These are phyloP conservation scores for Aphaenogaster ashmeadi DNA, from an alignment of 1,140 invertebrate species.

Conservation along the genomic window DNA sequence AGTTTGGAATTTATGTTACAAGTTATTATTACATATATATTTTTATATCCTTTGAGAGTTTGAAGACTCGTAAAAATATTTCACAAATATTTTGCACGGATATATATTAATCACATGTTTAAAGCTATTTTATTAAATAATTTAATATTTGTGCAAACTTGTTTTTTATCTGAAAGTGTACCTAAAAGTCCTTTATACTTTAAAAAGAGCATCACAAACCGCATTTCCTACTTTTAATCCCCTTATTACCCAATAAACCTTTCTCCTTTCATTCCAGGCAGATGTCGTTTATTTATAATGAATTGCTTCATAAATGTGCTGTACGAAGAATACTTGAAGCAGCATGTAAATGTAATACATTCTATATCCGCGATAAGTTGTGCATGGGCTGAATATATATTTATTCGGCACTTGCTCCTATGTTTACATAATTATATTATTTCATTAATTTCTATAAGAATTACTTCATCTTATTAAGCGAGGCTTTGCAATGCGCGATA, in stretches of 20 bases:
- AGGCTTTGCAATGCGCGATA: conserved; percentile 66
- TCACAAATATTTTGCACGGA: background rate
- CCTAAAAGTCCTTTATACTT: conserved; percentile 57
- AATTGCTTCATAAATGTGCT: conserved; percentile 44
- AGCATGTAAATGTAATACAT: conserved; percentile 60
- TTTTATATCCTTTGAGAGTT: background rate
- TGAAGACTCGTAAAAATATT: background rate
- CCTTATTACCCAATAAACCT: conserved; percentile 46
- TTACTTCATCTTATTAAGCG: conserved; percentile 57
- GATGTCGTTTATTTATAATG: conserved; percentile 58
- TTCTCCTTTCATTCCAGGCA: conserved; percentile 52
- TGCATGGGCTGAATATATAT: conserved; percentile 55
- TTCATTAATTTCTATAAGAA: conserved; percentile 60
- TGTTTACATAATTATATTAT: conserved; percentile 64
- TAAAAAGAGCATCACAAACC: conserved; percentile 22
- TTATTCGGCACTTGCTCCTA: conserved; percentile 60
- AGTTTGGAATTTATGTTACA: conserved; percentile 15
- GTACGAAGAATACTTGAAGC: conserved; percentile 53
- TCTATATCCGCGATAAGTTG: conserved; percentile 61
- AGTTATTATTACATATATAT: conserved; percentile 5
- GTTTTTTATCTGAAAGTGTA: background rate
- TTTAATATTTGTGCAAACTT: background rate
- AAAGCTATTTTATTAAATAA: conserved; percentile 18
- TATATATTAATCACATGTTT: background rate
- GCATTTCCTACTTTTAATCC: conserved; percentile 21